phyloP scores from a whole-genome alignment of 2,113 vertebrate genomes.

The Syngnathus floridae region DNA sequence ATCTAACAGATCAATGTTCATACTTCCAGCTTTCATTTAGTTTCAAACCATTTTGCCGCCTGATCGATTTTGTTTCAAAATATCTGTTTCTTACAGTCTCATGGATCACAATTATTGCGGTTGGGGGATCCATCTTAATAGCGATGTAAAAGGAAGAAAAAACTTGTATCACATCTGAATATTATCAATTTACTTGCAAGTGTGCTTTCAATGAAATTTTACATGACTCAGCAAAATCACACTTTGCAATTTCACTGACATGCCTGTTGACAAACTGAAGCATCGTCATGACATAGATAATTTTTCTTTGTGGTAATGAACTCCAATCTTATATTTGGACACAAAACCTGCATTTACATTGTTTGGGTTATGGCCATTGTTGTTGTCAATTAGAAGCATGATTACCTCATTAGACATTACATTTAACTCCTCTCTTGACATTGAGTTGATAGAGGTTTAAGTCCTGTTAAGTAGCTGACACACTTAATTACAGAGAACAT shows the following conservation, averaged over 20 bases:
- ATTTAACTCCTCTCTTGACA: conserved; percentile 74
- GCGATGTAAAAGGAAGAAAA: not conserved
- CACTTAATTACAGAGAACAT: conserved; percentile 85
- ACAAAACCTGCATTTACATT: not conserved
- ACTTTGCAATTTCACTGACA: not conserved
- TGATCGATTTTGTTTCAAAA: not conserved
- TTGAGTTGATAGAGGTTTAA: conserved; percentile 78
- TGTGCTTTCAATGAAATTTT: not conserved
- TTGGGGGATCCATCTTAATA: not conserved
- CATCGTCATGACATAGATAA: too few species aligned
- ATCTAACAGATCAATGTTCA: conserved; percentile 5
- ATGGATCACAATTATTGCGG: not conserved
- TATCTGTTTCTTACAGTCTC: not conserved
- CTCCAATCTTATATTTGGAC: not conserved
- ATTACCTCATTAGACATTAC: conserved; percentile 68
- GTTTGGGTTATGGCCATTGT: not conserved
- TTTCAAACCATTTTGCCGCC: conserved; percentile 1
- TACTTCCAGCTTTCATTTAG: not conserved
- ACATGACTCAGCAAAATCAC: not conserved
- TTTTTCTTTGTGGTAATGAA: not conserved
- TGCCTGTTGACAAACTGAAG: not conserved
- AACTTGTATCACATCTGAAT: not conserved
- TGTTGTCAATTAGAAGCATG: conserved; percentile 59
- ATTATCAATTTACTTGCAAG: not conserved
- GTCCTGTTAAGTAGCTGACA: conserved; percentile 89